Evolutionary conservation across 2,888 invertebrate genomes (phyloP).

Genomic region (Dendrolimus pini): DNA sequence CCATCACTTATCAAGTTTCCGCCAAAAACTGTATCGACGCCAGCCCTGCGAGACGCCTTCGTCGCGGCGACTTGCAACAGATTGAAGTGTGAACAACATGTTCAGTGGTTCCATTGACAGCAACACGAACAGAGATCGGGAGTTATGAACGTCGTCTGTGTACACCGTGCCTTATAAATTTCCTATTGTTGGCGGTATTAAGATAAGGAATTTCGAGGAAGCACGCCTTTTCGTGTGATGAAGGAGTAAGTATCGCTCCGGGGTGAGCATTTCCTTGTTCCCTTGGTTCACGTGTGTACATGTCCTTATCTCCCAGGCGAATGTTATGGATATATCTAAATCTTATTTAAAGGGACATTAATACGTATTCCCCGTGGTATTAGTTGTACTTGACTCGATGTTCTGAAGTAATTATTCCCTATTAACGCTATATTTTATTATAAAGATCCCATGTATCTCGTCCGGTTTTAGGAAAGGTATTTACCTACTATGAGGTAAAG

Average conservation of each 20-base stretch:
- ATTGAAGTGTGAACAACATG: conserved; percentile 12
- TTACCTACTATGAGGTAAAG: too few relatives aligned
- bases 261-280: conserved; percentile 2
- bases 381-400: neutral
- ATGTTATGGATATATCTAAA: neutral
- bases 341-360: neutral
- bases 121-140: conserved; percentile 26
- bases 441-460: too few relatives aligned
- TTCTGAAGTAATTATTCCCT: neutral
- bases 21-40: neutral
- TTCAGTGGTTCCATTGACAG: conserved; percentile 30
- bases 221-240: neutral
- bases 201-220: conserved; percentile 27
- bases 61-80: conserved; percentile 1
- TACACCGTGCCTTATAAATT: conserved; percentile 30
- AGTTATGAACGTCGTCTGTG: conserved; percentile 42
- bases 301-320: neutral
- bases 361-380: neutral
- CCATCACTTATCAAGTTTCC: too few relatives aligned
- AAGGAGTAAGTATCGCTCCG: neutral
- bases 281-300: neutral
- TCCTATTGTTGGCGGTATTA: conserved; percentile 24
- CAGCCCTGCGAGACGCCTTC: neutral
- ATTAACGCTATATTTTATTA: too few relatives aligned
- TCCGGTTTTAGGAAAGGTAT: too few relatives aligned